Base-by-base conservation (phyloP, 2,888 invertebrate species). In the Conchocele bisecta region DNA sequence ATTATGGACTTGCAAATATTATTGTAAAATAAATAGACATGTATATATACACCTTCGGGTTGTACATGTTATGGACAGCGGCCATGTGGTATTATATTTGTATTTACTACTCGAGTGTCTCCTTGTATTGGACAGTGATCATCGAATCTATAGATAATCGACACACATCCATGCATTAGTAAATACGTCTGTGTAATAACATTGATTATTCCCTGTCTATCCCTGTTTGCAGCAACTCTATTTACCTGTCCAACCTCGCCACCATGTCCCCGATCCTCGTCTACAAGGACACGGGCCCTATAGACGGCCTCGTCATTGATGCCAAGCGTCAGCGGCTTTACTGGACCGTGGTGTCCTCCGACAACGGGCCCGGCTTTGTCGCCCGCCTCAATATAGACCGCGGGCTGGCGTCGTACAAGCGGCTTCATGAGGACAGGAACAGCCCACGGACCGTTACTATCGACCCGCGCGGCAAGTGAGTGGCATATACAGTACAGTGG, bases 391-490 rank as follows among this genome's bases (percentile, higher is more conserved):
- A 79, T 51, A 51, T 85, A 6, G 73, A 77, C 24, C 73, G 76
- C 11, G 83, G 81, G 35, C 65, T 61, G 13, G 51, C 48, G 17
- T 78, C 83, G 1, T 82, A 83, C 42, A 80, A 78, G 28, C 75
- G 75, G 28, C 71, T 87, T 11, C 54, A 83, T 17, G 71, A 68
- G 0, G 79, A 76, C 22, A 69, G 82, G 33, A 81, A 83, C 60
- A 79, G 79, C 15, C 85, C 86, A 1, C 79, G 83, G 50, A 83
- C 86, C 7, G 76, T 87, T 20, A 66, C 81, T 20, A 60, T 87
- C 5, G 72, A 79, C 28, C 76, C 80, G 4, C 71, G 80, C 35
- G 83, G 83, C 65, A 84, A 79, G 88, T 87, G 71, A 83, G 83
- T 50, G n/a, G n/a, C n/a, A n/a, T n/a, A n/a, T n/a, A n/a, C n/a